Base-by-base conservation (phyloP, 2,888 invertebrate genomes). In the Zonitis immaculata region DNA sequence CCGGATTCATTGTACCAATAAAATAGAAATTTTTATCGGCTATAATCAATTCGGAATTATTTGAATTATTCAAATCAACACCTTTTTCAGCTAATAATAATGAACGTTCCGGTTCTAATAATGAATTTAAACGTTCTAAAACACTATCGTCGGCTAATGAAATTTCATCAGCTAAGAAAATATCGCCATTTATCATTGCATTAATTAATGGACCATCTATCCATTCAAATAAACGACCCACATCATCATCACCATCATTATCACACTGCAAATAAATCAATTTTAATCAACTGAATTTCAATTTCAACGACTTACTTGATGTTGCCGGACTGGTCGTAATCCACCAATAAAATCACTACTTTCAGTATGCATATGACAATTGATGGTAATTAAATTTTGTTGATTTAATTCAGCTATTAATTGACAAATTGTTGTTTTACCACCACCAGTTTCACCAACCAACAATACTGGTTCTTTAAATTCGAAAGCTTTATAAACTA, bases 301-400 rank as follows among this genome's bases (percentile, higher is more conserved):
- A 3, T 7, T 1, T 7, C 1, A n/a, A 18, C 9, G 28, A 20
- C 25, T 6, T 1, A 59, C 66, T 70, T 54, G 71, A 68, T 3
- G 80, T 57, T 82, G 80, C 51, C 95, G 77, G 6, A 92, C 90
- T 0, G 99, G 99, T 60, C 99, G 79, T 7, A 99, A 78, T 14
- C 96, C 94, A 35, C 99, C 99, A 14, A 99, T 79, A 71, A 99
- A 98, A 75, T 99, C 99, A 0, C 97, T 89, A 61, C 96, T 94
- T 76, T 99, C 99, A 0, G 97, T 95, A 70, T 99, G 94, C 89
- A 98, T 93, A 70, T 99, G 99, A 76, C 99, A 99, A 76, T 98
- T 99, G 1, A 98, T 85, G 32, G 91, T 86, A 49, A 87, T 80
- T 32, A 98, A 78, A 49, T 83, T 76, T 49, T 85, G 85, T 1